These are phyloP conservation scores for Salarias fasciatus DNA, from an alignment of 2,797 vertebrate species.

Conservation along the genomic window DNA sequence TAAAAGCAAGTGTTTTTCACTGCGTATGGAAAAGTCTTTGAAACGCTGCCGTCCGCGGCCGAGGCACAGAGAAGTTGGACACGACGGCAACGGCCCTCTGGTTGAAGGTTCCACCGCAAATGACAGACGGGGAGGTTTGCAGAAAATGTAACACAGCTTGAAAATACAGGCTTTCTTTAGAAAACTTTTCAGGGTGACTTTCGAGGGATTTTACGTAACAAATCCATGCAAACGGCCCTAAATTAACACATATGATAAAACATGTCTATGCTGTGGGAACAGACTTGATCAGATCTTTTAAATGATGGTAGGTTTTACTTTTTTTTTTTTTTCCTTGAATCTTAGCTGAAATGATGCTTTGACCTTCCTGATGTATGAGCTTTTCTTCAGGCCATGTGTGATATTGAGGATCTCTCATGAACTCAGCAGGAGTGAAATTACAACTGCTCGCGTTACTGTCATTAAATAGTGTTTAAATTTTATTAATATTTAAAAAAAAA, in stretches of 20 bases:
- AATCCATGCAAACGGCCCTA: background rate
- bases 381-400: too few species aligned
- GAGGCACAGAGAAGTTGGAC: constrained; percentile 24
- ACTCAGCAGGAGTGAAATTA: too few species aligned
- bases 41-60: constrained; percentile 20
- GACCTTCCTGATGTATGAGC: too few species aligned
- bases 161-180: constrained; percentile 18
- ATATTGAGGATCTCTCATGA: too few species aligned
- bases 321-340: too few species aligned
- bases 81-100: constrained; percentile 17
- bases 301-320: too few species aligned
- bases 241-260: background rate
- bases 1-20: constrained; percentile 42
- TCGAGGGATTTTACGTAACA: constrained; percentile 5
- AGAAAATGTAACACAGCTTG: constrained; percentile 13
- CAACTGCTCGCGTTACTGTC: too few species aligned
- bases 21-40: constrained; percentile 22
- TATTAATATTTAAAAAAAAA: too few species aligned
- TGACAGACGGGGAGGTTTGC: constrained; percentile 8
- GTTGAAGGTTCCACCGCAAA: constrained; percentile 23
- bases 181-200: constrained; percentile 12
- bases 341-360: too few species aligned
- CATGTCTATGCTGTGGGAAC: too few species aligned
- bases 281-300: too few species aligned
- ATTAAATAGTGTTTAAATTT: too few species aligned